phyloP scores from a whole-genome alignment of 2,888 invertebrate species.

The Chymomyza procnemis region DNA sequence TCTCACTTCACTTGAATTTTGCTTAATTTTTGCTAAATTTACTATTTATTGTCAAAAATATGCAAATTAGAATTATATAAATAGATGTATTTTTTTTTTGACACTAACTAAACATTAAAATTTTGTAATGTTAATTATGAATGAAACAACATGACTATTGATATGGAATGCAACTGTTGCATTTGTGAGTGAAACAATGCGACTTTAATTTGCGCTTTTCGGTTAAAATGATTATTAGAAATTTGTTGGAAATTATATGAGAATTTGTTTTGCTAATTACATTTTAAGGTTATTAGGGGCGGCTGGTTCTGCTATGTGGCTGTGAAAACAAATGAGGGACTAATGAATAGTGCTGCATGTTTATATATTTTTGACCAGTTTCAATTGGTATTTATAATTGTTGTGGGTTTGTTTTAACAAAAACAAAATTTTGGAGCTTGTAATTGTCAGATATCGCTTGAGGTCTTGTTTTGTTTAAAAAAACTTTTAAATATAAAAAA shows the following conservation, averaged over 20 bases:
- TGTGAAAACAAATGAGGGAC: neutral
- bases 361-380: too few species aligned
- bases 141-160: neutral
- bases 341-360: neutral
- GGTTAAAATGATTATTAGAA: neutral
- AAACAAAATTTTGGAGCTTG: too few species aligned
- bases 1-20: constrained; percentile 28
- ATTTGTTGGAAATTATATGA: neutral
- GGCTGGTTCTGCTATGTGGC: too few species aligned
- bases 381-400: neutral
- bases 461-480: too few species aligned
- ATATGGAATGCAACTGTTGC: neutral
- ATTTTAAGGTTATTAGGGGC: neutral
- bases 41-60: constrained; percentile 33
- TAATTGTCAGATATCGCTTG: too few species aligned
- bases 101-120: neutral
- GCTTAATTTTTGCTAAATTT: constrained; percentile 36
- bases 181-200: neutral
- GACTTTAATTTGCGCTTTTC: neutral
- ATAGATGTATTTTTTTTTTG: neutral
- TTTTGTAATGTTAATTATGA: neutral
- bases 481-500: too few species aligned
- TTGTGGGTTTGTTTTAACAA: too few species aligned
- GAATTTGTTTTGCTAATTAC: neutral
- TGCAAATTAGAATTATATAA: neutral